Evolutionary conservation across 2,888 invertebrate species (phyloP), one percentile per base, ranked within the genome.

Genomic region (Pantelozetes paolii): DNA sequence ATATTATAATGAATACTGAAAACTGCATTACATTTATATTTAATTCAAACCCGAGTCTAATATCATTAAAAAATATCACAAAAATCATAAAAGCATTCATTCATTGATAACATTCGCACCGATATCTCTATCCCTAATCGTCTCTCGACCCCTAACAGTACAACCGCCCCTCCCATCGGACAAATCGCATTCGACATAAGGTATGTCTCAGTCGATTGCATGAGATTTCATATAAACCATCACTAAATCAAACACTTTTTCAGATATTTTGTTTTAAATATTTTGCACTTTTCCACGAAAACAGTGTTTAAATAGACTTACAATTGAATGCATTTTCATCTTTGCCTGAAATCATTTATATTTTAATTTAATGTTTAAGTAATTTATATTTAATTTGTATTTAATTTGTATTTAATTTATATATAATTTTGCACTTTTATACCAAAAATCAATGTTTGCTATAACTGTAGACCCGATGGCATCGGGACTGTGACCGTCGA

Each of bases 401-500:
- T 45, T 71, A 3, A 26, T 28, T 54, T 57, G 15, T 3, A 23
- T 18, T 48, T 8, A 50, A 48, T 71, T 28, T 5, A 71, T 48
- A n/a, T n/a, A n/a, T n/a, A n/a, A 11, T n/a, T 48, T n/a, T n/a
- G 20, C n/a, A 6, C 48, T n/a, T 36, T 15, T n/a, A n/a, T n/a
- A n/a, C n/a, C n/a, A n/a, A n/a, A n/a, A n/a, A n/a, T n/a, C n/a
- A n/a, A n/a, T n/a, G n/a, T n/a, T n/a, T n/a, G n/a, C n/a, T n/a
- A n/a, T n/a, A n/a, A n/a, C n/a, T 23, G 20, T 20, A 95, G 97
- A 85, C 96, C 98, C 76, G 99, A 99, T 85, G 97, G 98, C 72
- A 94, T 99, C 79, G 98, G 97, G 79, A 98, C 98, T 81, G 97
- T 99, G 81, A 94, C 97, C 15, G 90, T 94, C 80, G 96, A 95